phyloP scores from a whole-genome alignment of 2,797 vertebrate genomes.

The Hypotaenidia okinawae region DNA sequence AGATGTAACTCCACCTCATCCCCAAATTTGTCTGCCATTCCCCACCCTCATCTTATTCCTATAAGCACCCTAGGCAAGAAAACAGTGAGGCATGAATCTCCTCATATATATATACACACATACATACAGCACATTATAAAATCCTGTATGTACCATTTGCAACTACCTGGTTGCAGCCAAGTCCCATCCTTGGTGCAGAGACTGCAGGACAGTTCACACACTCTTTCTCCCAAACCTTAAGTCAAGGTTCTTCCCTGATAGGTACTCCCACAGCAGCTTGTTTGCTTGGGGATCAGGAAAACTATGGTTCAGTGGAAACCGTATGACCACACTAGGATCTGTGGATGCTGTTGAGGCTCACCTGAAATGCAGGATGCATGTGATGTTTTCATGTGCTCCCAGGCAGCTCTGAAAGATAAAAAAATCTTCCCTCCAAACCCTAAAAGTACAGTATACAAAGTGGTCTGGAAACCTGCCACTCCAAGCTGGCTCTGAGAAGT shows the following conservation, averaged over 20 bases:
- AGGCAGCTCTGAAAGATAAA: not conserved
- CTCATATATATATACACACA: too few relatives aligned
- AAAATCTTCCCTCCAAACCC: not conserved
- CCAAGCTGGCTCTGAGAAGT: not conserved
- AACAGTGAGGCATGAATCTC: not conserved
- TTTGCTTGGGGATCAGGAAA: not conserved
- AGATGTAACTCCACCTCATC: not conserved
- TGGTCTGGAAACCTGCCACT: constrained; percentile 3
- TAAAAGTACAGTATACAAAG: not conserved
- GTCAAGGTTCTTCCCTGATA: not conserved
- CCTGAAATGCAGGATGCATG: not conserved
- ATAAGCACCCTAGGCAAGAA: not conserved
- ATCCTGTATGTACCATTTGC: not conserved
- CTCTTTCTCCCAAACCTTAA: not conserved
- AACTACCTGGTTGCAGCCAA: not conserved
- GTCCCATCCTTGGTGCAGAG: not conserved
- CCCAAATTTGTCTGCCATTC: not conserved
- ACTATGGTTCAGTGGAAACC: not conserved
- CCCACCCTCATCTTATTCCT: not conserved
- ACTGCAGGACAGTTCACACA: not conserved
- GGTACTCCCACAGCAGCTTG: not conserved
- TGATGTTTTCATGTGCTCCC: not conserved
- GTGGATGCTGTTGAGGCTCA: not conserved
- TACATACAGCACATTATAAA: not conserved
- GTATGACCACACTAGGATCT: not conserved